Evolutionary conservation across 2,113 vertebrate genomes (phyloP), one percentile per base, ranked within the genome.

Genomic region (Rattus rattus): DNA sequence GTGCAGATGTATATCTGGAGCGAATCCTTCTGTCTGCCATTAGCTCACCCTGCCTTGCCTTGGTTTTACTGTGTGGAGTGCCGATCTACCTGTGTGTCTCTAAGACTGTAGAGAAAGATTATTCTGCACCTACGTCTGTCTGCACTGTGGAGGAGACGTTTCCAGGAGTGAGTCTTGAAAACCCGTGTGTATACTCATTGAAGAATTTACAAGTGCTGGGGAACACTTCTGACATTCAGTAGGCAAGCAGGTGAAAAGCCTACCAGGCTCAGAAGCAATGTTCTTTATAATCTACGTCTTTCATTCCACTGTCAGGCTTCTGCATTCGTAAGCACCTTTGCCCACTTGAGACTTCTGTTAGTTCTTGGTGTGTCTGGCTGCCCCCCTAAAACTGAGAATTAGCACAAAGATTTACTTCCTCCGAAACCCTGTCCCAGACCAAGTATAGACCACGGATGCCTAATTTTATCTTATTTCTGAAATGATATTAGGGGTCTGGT

Each of bases 381-480:
- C 19, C 14, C 39, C 39, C 49, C 59, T 30, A 95, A 72, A 59
- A 91, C 49, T 61, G 56, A 92, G 52, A 61, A 43, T 19, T 87
- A 86, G 20, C 22, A 72, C 20, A 93, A 91, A 94, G 49, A 47
- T 47, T 28, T 92, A 47, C 43, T 88, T 92, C 24, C 2, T 28
- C 11, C 89, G 63, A 54, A 65, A 5, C 24, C 11, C 65, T 28
- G 65, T 69, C 43, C 30, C 28, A 96, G 61, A 63, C 49, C 26
- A 11, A 59, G 0, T 59, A 9, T 8, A 80, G 33, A 92, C 72
- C 28, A 80, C 1, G 33, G 67, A 59, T 36, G 24, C 13, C n/a
- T 84, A 43, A 43, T 63, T 19, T 84, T 61, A 28, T 75, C 26
- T 96, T 92, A 59, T 95, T 94, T 94, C 43, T 94, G 63, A 86